These are phyloP conservation scores for Pelobates cultripes DNA, from an alignment of 2,797 vertebrate genomes.

Conservation along the genomic window DNA sequence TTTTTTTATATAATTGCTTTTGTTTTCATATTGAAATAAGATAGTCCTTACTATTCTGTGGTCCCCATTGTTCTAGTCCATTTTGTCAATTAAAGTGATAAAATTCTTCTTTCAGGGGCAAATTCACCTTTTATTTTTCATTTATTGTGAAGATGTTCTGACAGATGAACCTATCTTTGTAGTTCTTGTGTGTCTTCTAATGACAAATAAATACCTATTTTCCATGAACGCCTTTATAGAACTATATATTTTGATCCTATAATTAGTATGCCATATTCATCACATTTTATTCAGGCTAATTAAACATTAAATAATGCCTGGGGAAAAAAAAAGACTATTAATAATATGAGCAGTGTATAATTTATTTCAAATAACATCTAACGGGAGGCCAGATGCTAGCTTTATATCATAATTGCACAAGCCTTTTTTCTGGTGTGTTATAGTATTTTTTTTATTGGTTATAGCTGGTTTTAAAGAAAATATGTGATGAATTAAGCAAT, in stretches of 20 bases:
- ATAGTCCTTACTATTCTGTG: no score
- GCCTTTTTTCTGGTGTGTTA: conserved; percentile 10
- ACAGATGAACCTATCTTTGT: conserved; percentile 14
- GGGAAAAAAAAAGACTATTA: conserved; percentile 27
- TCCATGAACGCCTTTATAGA: conserved; percentile 9
- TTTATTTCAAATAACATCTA: conserved; percentile 42
- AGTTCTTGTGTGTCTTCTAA: conserved; percentile 17
- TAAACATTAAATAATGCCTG: conserved; percentile 46
- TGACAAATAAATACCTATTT: conserved; percentile 12
- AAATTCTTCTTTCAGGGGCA: no score
- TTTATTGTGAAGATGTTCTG: no score
- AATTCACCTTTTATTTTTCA: no score
- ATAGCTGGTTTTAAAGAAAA: no score
- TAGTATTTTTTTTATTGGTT: not conserved
- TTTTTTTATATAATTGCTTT: no score
- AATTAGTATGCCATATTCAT: conserved; percentile 43
- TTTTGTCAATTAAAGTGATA: no score
- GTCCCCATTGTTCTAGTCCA: no score
- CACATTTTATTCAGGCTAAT: conserved; percentile 42
- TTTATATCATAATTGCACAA: conserved; percentile 40
- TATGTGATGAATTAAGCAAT: no score
- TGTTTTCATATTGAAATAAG: no score
- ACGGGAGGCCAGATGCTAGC: conserved; percentile 20
- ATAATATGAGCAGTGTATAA: conserved; percentile 46
- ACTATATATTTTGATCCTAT: conserved; percentile 39